These are phyloP conservation scores for Cyclophora albipunctata DNA, from an alignment of 2,888 invertebrate species.

Conservation along the genomic window DNA sequence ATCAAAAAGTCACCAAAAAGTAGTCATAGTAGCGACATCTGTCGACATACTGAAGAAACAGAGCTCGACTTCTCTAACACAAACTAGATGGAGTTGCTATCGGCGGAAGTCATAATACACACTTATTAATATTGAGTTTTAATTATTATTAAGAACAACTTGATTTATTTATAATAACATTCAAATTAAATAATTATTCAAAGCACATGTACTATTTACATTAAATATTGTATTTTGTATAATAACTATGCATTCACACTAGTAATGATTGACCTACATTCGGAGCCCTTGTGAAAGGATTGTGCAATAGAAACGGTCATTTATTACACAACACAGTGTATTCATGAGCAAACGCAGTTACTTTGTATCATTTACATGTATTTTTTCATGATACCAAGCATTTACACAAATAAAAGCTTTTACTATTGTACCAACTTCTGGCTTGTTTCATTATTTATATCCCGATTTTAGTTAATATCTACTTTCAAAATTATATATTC, in stretches of 20 bases:
- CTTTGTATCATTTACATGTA: constrained; percentile 57
- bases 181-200: too few relatives aligned
- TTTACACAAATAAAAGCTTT: constrained; percentile 27
- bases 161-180: too few relatives aligned
- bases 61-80: not conserved
- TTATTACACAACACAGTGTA: constrained; percentile 71
- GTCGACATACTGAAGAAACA: too few relatives aligned
- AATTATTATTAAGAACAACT: too few relatives aligned
- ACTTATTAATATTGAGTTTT: too few relatives aligned
- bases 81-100: constrained; percentile 22
- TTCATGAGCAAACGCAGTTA: constrained; percentile 66
- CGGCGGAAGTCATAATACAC: not conserved
- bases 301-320: constrained; percentile 76
- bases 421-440: not conserved
- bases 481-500: not conserved
- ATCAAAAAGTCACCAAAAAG: too few relatives aligned
- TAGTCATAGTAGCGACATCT: constrained; percentile 2
- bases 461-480: constrained; percentile 3
- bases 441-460: constrained; percentile 6
- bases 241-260: constrained; percentile 47
- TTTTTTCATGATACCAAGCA: constrained; percentile 34
- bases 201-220: too few relatives aligned
- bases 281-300: constrained; percentile 75
- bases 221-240: constrained; percentile 15
- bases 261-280: constrained; percentile 74